Evolutionary conservation across 2,113 vertebrate genomes (phyloP).

Genomic region (Tupaia tana): DNA sequence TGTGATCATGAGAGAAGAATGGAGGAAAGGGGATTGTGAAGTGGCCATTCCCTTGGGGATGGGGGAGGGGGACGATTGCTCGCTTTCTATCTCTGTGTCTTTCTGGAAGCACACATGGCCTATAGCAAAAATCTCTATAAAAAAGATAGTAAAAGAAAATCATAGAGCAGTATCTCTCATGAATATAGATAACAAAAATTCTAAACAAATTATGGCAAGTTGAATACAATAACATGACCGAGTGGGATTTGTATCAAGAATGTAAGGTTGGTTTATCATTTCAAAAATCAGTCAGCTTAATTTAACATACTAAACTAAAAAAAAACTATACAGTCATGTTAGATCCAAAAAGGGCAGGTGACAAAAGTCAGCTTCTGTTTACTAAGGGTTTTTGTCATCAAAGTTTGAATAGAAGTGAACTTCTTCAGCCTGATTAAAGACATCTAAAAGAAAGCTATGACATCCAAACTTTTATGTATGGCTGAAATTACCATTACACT

Average conservation of each 20-base stretch:
- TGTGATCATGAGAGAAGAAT: too few species aligned
- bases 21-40: too few species aligned
- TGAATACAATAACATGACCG: background rate
- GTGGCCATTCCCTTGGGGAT: too few species aligned
- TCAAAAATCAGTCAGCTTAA: slow-evolving; percentile 37
- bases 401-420: slow-evolving; percentile 10
- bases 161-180: background rate
- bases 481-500: background rate
- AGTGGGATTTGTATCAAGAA: slow-evolving; percentile 43
- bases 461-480: background rate
- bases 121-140: background rate
- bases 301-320: background rate
- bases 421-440: slow-evolving; percentile 12
- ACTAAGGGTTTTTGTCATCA: slow-evolving; percentile 12
- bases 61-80: too few species aligned
- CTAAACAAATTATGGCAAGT: background rate
- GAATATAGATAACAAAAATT: background rate
- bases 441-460: slow-evolving; percentile 32
- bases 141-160: background rate
- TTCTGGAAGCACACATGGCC: too few species aligned
- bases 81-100: too few species aligned
- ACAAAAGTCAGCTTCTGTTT: background rate
- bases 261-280: slow-evolving; percentile 16
- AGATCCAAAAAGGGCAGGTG: background rate
- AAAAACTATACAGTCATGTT: background rate